Conservation (phyloP, 1,140 invertebrate species). For the Meloidogyne hapla region DNA sequence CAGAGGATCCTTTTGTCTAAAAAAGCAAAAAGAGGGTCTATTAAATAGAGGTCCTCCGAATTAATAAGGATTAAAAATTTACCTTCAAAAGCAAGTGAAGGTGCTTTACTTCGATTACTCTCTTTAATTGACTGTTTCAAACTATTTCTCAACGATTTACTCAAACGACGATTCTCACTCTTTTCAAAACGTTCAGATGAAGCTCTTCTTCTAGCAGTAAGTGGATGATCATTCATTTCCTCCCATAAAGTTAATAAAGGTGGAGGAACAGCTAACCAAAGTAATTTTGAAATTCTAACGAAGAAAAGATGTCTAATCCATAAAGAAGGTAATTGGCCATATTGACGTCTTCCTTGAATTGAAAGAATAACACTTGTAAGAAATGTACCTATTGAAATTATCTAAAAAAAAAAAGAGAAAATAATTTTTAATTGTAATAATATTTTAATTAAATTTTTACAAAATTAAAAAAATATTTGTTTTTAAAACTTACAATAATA, state of each 20-base stretch:
- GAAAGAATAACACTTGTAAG: constrained; percentile 58
- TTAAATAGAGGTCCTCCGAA: no score
- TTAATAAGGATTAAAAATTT: no score
- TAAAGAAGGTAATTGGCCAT: constrained; percentile 54
- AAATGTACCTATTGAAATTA: constrained; percentile 63
- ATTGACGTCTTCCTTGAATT: constrained; percentile 62
- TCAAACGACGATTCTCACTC: neutral
- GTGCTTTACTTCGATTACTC: neutral
- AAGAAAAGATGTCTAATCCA: constrained; percentile 56
- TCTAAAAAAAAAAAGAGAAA: constrained; percentile 23
- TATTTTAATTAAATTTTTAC: no score
- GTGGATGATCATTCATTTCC: constrained; percentile 52
- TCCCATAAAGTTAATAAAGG: constrained; percentile 55
- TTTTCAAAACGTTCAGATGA: neutral
- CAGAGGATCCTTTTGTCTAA: neutral
- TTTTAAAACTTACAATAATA: constrained; percentile 29
- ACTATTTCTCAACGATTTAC: constrained; percentile 1
- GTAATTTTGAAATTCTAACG: constrained; percentile 39
- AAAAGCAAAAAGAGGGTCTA: no score
- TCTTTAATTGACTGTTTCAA: neutral
- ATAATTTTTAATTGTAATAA: neutral
- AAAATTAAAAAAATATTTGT: constrained; percentile 3
- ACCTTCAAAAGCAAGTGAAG: neutral
- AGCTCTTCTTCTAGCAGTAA: neutral
- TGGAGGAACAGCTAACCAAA: constrained; percentile 57